Evolutionary conservation across 92 coral and sea anemone species (phyloP).

Genomic region (Muricea muricata): DNA sequence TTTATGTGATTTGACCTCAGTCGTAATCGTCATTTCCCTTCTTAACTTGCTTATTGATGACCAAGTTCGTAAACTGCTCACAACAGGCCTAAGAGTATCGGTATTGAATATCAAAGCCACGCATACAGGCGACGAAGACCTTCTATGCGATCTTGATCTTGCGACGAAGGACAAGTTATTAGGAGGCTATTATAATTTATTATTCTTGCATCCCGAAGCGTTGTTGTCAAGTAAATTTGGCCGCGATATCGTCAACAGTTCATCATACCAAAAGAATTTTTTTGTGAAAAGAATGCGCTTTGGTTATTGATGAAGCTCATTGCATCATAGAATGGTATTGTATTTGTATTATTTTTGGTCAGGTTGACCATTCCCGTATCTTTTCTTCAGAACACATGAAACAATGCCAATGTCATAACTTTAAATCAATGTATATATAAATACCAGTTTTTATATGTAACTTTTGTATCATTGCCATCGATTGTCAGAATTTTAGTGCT

Average conservation of each 20-base stretch:
- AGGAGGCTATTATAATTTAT: background rate
- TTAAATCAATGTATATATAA: too few relatives aligned
- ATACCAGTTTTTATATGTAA: too few relatives aligned
- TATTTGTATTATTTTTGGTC: background rate
- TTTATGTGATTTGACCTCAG: background rate
- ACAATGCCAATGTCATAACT: too few relatives aligned
- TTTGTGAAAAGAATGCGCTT: too few relatives aligned
- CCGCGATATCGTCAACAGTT: background rate
- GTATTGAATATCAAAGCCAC: background rate
- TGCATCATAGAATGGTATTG: slow-evolving; percentile 8
- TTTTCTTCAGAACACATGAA: too few relatives aligned
- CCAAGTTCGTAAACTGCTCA: slow-evolving; percentile 25
- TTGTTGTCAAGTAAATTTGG: background rate
- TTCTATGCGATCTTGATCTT: background rate
- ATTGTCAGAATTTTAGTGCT: too few relatives aligned
- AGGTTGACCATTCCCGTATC: too few relatives aligned
- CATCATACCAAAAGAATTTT: background rate
- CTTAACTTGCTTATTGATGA: slow-evolving; percentile 50
- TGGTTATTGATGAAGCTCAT: background rate
- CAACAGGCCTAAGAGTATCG: background rate
- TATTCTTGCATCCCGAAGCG: background rate
- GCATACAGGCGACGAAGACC: background rate
- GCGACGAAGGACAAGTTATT: background rate
- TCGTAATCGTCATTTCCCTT: slow-evolving; percentile 39
- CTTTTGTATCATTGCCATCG: too few relatives aligned